Conservation (phyloP, 2,113 vertebrate species). For the Dasypus novemcinctus region DNA sequence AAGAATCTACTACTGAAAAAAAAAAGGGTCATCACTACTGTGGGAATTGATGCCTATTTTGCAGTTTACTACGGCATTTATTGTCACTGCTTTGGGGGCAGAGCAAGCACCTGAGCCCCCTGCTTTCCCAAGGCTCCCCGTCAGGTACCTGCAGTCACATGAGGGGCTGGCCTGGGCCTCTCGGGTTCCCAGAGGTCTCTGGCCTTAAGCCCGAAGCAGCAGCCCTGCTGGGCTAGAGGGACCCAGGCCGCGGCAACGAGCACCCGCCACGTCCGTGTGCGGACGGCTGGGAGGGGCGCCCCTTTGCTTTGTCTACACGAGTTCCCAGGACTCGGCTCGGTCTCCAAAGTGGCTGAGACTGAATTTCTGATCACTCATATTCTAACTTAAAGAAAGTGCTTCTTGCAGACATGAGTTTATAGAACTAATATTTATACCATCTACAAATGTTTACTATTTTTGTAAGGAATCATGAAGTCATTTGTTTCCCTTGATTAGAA, state of each 20-base stretch:
- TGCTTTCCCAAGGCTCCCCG: too few relatives aligned
- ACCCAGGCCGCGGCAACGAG: background rate
- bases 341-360: background rate
- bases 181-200: background rate
- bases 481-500: background rate
- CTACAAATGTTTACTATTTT: background rate
- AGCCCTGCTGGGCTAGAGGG: background rate
- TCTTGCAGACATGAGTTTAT: background rate
- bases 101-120: background rate
- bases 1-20: background rate
- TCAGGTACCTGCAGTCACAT: background rate
- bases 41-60: background rate
- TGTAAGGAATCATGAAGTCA: background rate
- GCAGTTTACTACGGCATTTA: background rate
- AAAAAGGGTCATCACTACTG: background rate
- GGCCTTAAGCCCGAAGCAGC: background rate
- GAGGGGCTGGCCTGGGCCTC: background rate
- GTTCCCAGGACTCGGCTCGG: background rate
- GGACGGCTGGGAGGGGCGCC: background rate
- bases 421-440: background rate
- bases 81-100: background rate
- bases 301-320: background rate
- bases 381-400: background rate
- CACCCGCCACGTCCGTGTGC: background rate
- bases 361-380: background rate